Base-by-base conservation (phyloP, 2,797 vertebrate species). In the Squalus acanthias region DNA sequence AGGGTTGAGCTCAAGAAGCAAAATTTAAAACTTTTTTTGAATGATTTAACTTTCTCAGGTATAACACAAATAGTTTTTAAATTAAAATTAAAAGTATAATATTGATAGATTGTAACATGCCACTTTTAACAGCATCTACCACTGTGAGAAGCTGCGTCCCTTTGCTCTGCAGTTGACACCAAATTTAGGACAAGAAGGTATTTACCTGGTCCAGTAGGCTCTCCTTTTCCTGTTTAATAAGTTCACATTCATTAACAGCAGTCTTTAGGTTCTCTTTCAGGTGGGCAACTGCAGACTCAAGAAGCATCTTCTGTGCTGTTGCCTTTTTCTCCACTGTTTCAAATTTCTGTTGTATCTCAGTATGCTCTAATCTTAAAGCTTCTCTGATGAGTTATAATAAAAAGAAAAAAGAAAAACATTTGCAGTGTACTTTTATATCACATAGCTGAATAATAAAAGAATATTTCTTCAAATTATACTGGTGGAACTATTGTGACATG, bases 201-300 rank as follows among this genome's bases (percentile, higher is more conserved):
- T 33, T 60, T 95, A 97, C 97, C 97, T 98, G 96, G 94, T 96
- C 96, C 95, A 98, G 97, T 89, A 97, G 96, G 50, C 74, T 96
- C 17, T 97, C 97, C 57, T 96, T 97, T 96, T 97, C 97, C 85
- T 97, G 97, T 63, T 97, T 96, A 29, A 97, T 96, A 88, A 91
- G 96, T 2, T 96, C 97, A 96, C 96, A 97, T 57, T 98, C 97
- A 96, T 95, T 97, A 20, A 96, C 0, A 0, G 97, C 96, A 0
- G 96, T 95, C 39, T 97, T 97, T 96, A 98, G 96, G 91, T 98
- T 97, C 79, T 96, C 97, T 96, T 74, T 96, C 57, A 98, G 96
- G 88, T 97, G 97, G 50, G 96, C 92, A 87, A 98, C 96, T 20
- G 97, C 97, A 91, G 94, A 70, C 10, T 98, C 97, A 96, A 98